Base-by-base conservation (phyloP, 2,888 invertebrate species). In the Drosophila parthenogenetica region DNA sequence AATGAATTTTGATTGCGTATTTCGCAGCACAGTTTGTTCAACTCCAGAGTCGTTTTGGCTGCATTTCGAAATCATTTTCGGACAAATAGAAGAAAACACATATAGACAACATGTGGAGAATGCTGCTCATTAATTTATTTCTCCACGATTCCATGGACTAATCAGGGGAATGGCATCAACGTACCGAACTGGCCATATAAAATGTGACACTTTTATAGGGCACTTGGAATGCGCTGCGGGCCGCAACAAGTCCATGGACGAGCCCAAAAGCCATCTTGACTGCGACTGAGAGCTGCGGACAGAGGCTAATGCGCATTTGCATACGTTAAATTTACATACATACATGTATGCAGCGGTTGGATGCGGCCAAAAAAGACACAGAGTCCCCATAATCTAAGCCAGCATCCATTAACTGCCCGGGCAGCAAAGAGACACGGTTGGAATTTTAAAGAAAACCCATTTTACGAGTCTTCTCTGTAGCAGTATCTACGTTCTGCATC, bases 121-220 rank as follows among this genome's bases (percentile, higher is more conserved):
- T 48, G 55, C 17, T 59, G 51, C 61, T 59, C 69, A 81, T 63
- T 73, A 59, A 64, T 7, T 46, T 35, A 53, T 25, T 61, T 51
- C 66, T 59, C 48, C 54, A 57, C 53, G 62, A 35, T 37, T 51
- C 17, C 48, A 40, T 35, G 43, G 64, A 64, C 84, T 83, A 83
- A 83, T 83, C 82, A 77, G 73, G 42, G 63, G 66, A 5, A 57
- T 46, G 68, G 60, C 74, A 77, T 71, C 69, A 45, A 35, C 58
- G 35, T 13, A 11, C 42, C 48, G 46, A 37, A 45, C 77, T 69
- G 64, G 51, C 67, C 66, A 77, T 63, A 84, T 84, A 84, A 87
- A 79, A 79, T 65, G 87, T 77, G 83, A 84, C 87, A 87, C 87
- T 87, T 87, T 84, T 87, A 84, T 87, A 79, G 83, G 73, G 84